A percentile compares a stretch with the other conserved stretches of the same genome.
These are phyloP conservation scores for Sylvilagus bachmani DNA, from an alignment of 2,113 vertebrate species.

Conservation along the genomic window DNA sequence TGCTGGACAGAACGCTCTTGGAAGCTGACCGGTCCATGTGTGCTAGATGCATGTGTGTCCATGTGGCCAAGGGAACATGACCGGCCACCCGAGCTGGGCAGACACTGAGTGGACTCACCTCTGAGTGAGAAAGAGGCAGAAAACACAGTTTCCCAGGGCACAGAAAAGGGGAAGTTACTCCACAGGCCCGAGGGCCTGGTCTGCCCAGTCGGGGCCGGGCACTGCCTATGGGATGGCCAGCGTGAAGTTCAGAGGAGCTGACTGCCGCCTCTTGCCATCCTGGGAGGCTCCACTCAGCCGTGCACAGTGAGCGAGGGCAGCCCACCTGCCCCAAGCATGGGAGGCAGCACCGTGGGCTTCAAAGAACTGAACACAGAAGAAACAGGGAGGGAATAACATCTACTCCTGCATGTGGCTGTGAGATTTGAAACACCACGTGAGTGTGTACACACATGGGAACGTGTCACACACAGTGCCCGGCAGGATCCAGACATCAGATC, in stretches of 20 bases:
- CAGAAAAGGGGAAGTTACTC: not conserved
- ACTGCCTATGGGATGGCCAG: not conserved
- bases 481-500: fast-evolving
- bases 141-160: not conserved
- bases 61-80: fast-evolving
- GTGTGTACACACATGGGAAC: not conserved
- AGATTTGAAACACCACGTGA: not conserved
- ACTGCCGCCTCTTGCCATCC: not conserved
- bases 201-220: not conserved
- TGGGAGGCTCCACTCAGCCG: not conserved
- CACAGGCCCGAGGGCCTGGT: no score
- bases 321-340: not conserved
- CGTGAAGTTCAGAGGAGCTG: not conserved
- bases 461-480: fast-evolving
- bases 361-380: not conserved
- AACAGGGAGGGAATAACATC: fast-evolving
- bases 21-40: not conserved
- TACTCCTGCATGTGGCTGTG: not conserved
- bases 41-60: not conserved
- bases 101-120: not conserved
- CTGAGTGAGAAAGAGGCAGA: not conserved
- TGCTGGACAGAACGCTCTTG: fast-evolving
- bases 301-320: fast-evolving
- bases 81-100: not conserved
- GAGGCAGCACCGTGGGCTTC: not conserved